Evolutionary conservation across 2,888 invertebrate species (phyloP).

Genomic region (Epinotia ramella): DNA sequence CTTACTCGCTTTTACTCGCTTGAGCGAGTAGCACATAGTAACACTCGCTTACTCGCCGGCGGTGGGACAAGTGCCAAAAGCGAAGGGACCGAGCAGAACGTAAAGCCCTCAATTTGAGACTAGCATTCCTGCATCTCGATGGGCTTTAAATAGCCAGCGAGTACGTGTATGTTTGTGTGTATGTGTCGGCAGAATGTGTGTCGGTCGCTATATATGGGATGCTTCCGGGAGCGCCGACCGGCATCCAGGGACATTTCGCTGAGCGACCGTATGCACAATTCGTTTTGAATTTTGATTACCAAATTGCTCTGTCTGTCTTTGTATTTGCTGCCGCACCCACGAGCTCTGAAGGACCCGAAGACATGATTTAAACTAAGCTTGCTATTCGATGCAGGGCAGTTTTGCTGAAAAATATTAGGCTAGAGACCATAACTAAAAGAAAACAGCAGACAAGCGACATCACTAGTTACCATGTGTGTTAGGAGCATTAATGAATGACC

Average conservation of each 20-base stretch:
- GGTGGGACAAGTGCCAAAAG: no score
- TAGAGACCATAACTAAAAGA: no score
- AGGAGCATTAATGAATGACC: no score
- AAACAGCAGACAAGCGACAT: no score
- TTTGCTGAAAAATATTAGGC: no score
- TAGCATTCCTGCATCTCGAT: constrained; percentile 15
- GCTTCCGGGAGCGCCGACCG: constrained; percentile 72
- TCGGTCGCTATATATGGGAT: constrained; percentile 62
- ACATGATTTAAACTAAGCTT: background rate
- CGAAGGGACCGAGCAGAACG: background rate
- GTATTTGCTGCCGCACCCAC: background rate
- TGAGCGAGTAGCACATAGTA: no score
- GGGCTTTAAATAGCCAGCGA: constrained; percentile 21
- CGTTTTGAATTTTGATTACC: constrained; percentile 16
- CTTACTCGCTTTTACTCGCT: no score
- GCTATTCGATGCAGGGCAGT: no score
- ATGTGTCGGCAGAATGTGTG: constrained; percentile 46
- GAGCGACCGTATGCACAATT: constrained; percentile 15
- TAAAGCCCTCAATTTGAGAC: constrained; percentile 12
- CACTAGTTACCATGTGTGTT: no score
- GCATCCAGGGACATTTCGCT: constrained; percentile 55
- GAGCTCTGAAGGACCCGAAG: background rate
- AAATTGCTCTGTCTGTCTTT: background rate
- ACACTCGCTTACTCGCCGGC: no score
- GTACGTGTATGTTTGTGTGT: constrained; percentile 29